Percentiles rank a stretch among this genome's conserved stretches.
phyloP scores from a whole-genome alignment of 2,888 invertebrate species.

The Standfussiana lucernea region DNA sequence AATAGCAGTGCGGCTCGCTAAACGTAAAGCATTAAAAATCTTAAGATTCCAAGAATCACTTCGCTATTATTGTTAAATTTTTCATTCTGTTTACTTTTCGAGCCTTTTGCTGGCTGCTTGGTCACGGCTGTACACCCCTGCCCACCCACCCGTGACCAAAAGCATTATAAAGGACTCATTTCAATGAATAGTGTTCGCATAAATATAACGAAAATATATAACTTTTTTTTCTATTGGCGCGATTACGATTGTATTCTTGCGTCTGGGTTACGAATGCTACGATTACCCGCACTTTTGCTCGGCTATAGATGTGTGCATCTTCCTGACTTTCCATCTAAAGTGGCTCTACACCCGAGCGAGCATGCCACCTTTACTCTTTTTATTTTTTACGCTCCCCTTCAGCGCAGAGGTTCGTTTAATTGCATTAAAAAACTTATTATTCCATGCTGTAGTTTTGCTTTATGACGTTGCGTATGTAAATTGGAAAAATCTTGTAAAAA shows the following conservation, averaged over 20 bases:
- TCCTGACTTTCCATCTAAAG: conserved; percentile 57
- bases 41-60: conserved; percentile 32
- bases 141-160: conserved; percentile 32
- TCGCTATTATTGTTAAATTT: conserved; percentile 17
- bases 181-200: conserved; percentile 42
- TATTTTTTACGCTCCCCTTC: conserved; percentile 63
- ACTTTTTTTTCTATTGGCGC: conserved; percentile 32
- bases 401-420: conserved; percentile 71
- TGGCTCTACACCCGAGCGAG: conserved; percentile 56
- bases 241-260: conserved; percentile 38
- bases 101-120: conserved; percentile 33
- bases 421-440: conserved; percentile 77
- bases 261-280: conserved; percentile 29
- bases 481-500: conserved; percentile 66
- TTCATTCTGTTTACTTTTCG: conserved; percentile 24
- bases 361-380: conserved; percentile 61
- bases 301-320: conserved; percentile 49
- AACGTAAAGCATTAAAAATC: conserved; percentile 14
- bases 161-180: conserved; percentile 41
- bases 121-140: conserved; percentile 28
- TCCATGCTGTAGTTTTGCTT: conserved; percentile 68
- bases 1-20: conserved; percentile 15
- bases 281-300: conserved; percentile 37
- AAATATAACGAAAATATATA: conserved; percentile 29
- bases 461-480: conserved; percentile 69